Evolutionary conservation across 2,113 vertebrate genomes (phyloP), one percentile per base, ranked within the genome.

Genomic region (Sinocyclocheilus anophthalmus): DNA sequence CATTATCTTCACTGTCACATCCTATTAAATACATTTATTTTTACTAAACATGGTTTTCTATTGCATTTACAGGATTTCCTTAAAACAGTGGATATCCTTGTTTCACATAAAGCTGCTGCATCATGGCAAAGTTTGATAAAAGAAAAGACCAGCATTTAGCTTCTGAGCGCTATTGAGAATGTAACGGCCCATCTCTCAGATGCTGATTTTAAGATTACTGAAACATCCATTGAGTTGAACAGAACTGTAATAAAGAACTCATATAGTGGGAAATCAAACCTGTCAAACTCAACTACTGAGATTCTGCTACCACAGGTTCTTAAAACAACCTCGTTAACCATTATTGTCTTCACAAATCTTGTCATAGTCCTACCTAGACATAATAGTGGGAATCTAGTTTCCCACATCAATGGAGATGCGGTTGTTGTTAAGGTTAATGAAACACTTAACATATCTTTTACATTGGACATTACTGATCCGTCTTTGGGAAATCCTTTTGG

Each of bases 91-190:
- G 45, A 48, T 48, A 48, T 48, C 45, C 10, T 48, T 48, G 45
- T 48, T 48, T 30, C 30, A 30, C 2, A 30, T 2, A 30, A 30
- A 30, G 30, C 30, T 30, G 30, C 30, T 30, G 30, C 30, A 30
- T 30, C 30, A 30, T 30, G 30, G 30, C 30, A 30, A 30, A 30
- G 30, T 30, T 30, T 30, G 30, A 30, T 30, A 30, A 30, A 30
- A 30, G 30, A 30, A 30, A 30, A 30, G 2, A 30, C 85, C 3
- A 89, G 96, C 89, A 96, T 93, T 30, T 30, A 0, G 0, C 87
- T 98, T 75, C 73, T 98, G 84, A 87, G 89, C 33, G 94, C 96
- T 0, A 88, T 97, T 79, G 96, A 96, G 86, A 81, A 0, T 0
- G 93, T 97, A 33, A 92, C 95, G 1, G 22, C 86, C 63, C 0